These are phyloP conservation scores for Polyommatus iphigenia DNA, from an alignment of 2,888 invertebrate genomes.

Conservation along the genomic window DNA sequence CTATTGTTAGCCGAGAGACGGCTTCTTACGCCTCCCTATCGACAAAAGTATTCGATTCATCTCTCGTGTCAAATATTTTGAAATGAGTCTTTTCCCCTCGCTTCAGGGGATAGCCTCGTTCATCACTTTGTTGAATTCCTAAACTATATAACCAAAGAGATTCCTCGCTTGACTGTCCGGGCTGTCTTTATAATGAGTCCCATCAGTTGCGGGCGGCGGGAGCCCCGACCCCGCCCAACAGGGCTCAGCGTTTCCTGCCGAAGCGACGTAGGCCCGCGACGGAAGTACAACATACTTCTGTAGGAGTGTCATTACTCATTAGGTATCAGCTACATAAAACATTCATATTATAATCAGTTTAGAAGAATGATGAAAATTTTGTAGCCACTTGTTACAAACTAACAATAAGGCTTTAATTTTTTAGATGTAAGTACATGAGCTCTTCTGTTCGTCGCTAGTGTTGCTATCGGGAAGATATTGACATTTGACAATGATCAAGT, in stretches of 20 bases:
- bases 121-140: no score
- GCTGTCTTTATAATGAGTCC: neutral
- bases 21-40: neutral
- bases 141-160: no score
- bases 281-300: neutral
- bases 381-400: neutral
- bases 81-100: no score
- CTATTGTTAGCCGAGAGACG: conserved; percentile 25
- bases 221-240: neutral
- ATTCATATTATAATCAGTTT: neutral
- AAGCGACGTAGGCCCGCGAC: neutral
- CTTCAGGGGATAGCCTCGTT: no score
- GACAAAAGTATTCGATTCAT: neutral
- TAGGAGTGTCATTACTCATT: neutral
- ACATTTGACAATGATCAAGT: neutral
- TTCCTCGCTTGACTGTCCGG: neutral
- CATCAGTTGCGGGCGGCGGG: neutral
- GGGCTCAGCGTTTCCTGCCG: neutral
- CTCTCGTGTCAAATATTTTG: neutral
- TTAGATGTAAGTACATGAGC: neutral
- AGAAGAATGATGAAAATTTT: neutral
- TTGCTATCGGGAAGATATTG: neutral
- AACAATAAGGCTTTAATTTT: neutral
- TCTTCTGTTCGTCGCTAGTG: no score
- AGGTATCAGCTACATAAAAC: neutral